Percentiles rank a stretch among this genome's conserved stretches.
Conservation (phyloP, 2,113 vertebrate genomes). For the Hydrolagus affinis region DNA sequence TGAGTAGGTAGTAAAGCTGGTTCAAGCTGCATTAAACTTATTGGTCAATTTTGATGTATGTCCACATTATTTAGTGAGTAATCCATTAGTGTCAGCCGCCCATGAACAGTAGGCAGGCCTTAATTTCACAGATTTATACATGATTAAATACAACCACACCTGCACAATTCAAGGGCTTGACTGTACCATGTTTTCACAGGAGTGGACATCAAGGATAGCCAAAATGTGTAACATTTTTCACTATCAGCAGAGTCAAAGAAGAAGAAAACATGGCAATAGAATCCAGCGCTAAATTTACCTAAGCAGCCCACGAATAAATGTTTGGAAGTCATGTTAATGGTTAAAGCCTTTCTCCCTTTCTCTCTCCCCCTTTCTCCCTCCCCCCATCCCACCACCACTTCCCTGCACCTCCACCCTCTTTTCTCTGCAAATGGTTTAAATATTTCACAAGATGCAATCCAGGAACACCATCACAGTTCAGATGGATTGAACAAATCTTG, state of each 20-base stretch:
- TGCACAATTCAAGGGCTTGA: not conserved
- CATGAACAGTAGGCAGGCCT: slow-evolving; percentile 26
- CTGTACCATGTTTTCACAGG: not conserved
- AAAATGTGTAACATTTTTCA: not conserved
- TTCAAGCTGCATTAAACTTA: slow-evolving; percentile 25
- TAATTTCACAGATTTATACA: slow-evolving; percentile 29
- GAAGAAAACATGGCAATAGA: not conserved
- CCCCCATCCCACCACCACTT: too few species aligned
- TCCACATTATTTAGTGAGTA: slow-evolving; percentile 17
- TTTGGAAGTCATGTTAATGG: not conserved
- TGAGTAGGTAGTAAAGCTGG: slow-evolving; percentile 19
- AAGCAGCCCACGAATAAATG: not conserved
- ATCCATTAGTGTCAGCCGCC: slow-evolving; percentile 21
- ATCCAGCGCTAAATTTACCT: too few species aligned
- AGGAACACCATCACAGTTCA: slow-evolving; percentile 13
- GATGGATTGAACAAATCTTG: slow-evolving; percentile 25
- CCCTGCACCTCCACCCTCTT: too few species aligned
- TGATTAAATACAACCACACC: slow-evolving; percentile 22
- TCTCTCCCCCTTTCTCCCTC: not conserved
- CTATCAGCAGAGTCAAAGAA: not conserved
- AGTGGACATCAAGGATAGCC: not conserved
- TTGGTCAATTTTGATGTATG: slow-evolving; percentile 32
- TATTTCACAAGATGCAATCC: not conserved
- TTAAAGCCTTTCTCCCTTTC: not conserved
- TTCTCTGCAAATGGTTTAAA: too few species aligned